A percentile compares a stretch with the other conserved stretches of the same genome.
phyloP scores from a whole-genome alignment of 2,797 vertebrate species.

The Galaxias olidus region DNA sequence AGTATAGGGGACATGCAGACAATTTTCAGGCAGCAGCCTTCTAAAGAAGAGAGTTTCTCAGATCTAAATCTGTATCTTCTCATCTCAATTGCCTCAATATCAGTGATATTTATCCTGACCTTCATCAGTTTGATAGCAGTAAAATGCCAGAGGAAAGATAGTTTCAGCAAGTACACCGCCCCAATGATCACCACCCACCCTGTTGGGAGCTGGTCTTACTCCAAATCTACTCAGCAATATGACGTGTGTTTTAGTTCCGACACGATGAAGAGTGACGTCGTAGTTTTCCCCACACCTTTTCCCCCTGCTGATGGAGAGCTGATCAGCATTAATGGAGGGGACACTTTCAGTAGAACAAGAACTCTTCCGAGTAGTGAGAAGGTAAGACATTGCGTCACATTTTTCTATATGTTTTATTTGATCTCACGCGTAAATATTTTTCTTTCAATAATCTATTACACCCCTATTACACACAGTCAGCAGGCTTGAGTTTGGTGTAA shows the following conservation, averaged over 20 bases:
- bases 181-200: slow-evolving; percentile 48
- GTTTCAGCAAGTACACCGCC: slow-evolving; percentile 37
- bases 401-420: no score
- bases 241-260: slow-evolving; percentile 52
- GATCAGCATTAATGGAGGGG: slow-evolving; percentile 25
- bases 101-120: slow-evolving; percentile 42
- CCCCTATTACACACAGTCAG: no score
- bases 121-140: slow-evolving; percentile 39
- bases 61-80: slow-evolving; percentile 46
- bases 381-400: background rate
- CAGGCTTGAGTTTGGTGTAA: no score
- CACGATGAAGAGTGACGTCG: slow-evolving; percentile 49
- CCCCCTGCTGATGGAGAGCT: slow-evolving; percentile 40
- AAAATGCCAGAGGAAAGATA: slow-evolving; percentile 41
- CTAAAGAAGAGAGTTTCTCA: slow-evolving; percentile 32
- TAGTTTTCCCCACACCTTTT: slow-evolving; percentile 42
- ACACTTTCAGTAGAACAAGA: slow-evolving; percentile 17
- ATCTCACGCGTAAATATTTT: no score
- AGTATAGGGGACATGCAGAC: slow-evolving; percentile 26
- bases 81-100: slow-evolving; percentile 41
- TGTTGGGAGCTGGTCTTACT: slow-evolving; percentile 50
- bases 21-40: slow-evolving; percentile 18
- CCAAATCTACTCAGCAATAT: slow-evolving; percentile 50
- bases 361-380: slow-evolving; percentile 16
- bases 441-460: no score